A percentile compares a stretch with the other conserved stretches of the same genome.
Conservation (phyloP, 2,113 vertebrate genomes). For the Lota lota region DNA sequence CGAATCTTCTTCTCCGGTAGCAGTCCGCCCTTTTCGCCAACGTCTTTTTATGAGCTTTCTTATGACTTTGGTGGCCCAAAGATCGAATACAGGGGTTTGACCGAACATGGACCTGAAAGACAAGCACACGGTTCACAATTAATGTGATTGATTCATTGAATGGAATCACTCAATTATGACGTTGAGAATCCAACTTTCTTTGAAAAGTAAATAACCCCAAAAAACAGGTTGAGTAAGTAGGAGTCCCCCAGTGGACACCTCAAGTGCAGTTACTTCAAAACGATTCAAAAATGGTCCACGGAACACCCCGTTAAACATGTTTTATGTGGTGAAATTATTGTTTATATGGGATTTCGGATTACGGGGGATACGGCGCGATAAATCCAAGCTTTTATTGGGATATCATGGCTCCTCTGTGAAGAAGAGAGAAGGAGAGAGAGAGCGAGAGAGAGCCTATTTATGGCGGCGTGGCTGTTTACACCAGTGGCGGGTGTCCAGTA, state of each 20-base stretch:
- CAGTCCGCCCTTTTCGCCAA: too few species aligned
- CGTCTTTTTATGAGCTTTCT: too few species aligned
- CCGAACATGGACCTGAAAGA: too few species aligned
- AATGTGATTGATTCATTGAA: too few species aligned
- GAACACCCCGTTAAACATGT: conserved; percentile 50
- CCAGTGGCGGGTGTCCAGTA: conserved; percentile 85
- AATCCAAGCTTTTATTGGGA: conserved; percentile 57
- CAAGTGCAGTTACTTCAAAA: conserved; percentile 50
- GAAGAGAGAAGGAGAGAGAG: not conserved
- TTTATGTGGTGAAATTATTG: conserved; percentile 15
- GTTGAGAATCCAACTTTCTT: too few species aligned
- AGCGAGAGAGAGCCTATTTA: conserved; percentile 70
- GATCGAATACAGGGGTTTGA: too few species aligned
- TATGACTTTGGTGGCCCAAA: too few species aligned
- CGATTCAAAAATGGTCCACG: conserved; percentile 15
- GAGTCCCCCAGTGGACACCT: conserved; percentile 33
- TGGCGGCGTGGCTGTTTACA: conserved; percentile 90
- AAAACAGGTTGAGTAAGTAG: too few species aligned
- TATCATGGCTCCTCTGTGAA: conserved; percentile 58
- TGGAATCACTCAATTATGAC: too few species aligned
- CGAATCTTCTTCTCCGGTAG: too few species aligned
- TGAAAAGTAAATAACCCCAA: too few species aligned
- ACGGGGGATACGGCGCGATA: conserved; percentile 57
- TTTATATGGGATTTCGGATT: conserved; percentile 45
- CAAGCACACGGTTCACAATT: too few species aligned